Percentiles rank a stretch among this genome's conserved stretches.
phyloP scores from a whole-genome alignment of 2,888 invertebrate species.

The Apantesis nais region DNA sequence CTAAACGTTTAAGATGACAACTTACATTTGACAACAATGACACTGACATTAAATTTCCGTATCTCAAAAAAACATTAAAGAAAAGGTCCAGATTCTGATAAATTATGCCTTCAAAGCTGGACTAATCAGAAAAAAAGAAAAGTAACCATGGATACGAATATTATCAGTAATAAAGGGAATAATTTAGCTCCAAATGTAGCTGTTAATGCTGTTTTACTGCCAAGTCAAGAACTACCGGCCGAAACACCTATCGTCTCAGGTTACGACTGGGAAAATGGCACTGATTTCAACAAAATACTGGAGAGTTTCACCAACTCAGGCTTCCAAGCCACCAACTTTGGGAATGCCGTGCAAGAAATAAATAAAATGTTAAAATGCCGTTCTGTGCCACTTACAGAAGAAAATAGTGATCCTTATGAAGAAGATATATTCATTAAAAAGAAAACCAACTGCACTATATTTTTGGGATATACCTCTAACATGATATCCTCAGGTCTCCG shows the following conservation, averaged over 20 bases:
- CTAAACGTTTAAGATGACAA: constrained; percentile 7
- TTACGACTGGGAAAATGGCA: constrained; percentile 96
- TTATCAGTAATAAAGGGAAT: constrained; percentile 58
- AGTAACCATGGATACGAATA: constrained; percentile 61
- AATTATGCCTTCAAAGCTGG: constrained; percentile 27
- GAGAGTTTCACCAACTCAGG: constrained; percentile 93
- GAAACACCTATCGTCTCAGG: constrained; percentile 91
- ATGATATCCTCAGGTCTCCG: constrained; percentile 97
- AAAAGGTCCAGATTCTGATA: constrained; percentile 22
- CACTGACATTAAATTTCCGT: constrained; percentile 11
- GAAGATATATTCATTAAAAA: constrained; percentile 92
- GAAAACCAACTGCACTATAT: constrained; percentile 95
- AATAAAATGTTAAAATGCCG: constrained; percentile 95
- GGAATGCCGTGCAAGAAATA: constrained; percentile 95
- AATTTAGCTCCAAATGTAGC: constrained; percentile 81
- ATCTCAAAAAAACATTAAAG: constrained; percentile 26
- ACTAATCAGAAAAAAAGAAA: constrained; percentile 23
- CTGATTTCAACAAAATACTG: constrained; percentile 94
- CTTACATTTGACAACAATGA: constrained; percentile 18
- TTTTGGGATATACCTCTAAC: constrained; percentile 98
- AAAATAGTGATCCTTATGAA: constrained; percentile 88
- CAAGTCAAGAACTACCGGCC: constrained; percentile 88
- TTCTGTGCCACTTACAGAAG: constrained; percentile 88
- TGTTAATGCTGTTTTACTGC: constrained; percentile 89
- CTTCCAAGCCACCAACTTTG: constrained; percentile 99